phyloP scores from a whole-genome alignment of 2,888 invertebrate species.

The Paralinhomoeus sp. region DNA sequence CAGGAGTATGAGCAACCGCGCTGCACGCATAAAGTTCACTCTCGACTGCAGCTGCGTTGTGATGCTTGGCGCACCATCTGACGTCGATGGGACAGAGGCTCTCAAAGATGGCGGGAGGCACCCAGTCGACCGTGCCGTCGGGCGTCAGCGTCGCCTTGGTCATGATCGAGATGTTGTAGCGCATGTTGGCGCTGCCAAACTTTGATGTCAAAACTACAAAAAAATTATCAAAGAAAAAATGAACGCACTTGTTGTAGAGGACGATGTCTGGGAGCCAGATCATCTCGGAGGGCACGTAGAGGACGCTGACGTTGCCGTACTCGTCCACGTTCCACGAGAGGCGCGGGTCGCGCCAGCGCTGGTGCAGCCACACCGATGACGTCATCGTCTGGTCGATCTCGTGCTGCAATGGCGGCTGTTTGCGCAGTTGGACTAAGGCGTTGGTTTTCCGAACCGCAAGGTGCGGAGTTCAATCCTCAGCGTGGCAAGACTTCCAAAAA shows the following conservation, averaged over 20 bases:
- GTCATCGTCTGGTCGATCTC: slow-evolving; percentile 24
- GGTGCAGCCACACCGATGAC: slow-evolving; percentile 21
- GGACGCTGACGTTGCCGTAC: slow-evolving; percentile 28
- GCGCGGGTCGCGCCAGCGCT: slow-evolving; percentile 24
- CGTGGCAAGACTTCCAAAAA: too few relatives aligned
- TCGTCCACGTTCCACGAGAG: slow-evolving; percentile 29
- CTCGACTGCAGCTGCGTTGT: neutral
- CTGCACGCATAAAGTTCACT: too few relatives aligned
- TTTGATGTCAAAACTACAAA: neutral
- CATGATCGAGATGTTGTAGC: slow-evolving; percentile 67
- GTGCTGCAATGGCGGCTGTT: too few relatives aligned
- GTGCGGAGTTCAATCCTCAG: too few relatives aligned
- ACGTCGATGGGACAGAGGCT: slow-evolving; percentile 36
- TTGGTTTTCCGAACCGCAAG: neutral
- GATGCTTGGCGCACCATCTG: slow-evolving; percentile 14
- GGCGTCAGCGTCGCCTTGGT: slow-evolving; percentile 74
- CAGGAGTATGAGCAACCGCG: too few relatives aligned
- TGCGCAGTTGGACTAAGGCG: too few relatives aligned
- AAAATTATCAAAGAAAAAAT: neutral
- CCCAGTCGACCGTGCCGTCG: slow-evolving; percentile 35
- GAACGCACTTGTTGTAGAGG: slow-evolving; percentile 29
- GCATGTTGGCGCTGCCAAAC: slow-evolving; percentile 45
- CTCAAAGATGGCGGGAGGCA: slow-evolving; percentile 81
- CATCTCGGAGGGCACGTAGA: slow-evolving; percentile 31
- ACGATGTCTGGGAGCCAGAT: slow-evolving; percentile 33